Evolutionary conservation across 2,113 vertebrate genomes (phyloP).

Genomic region (Machaerirhynchus nigripectus): DNA sequence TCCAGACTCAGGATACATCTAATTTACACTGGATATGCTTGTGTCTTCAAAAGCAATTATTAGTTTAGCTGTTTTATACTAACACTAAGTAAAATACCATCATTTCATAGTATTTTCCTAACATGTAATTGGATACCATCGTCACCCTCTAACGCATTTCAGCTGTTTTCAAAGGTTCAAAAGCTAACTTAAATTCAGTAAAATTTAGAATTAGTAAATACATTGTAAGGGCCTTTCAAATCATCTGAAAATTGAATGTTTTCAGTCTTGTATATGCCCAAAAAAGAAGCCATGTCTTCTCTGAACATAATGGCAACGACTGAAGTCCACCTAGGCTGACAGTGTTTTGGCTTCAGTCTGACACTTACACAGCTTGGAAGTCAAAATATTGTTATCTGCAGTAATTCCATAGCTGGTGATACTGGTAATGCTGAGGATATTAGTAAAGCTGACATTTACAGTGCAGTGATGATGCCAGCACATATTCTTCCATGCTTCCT

Average conservation of each 20-base stretch:
- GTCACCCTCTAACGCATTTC: background rate
- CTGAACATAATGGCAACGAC: background rate
- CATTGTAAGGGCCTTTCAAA: background rate
- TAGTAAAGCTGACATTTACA: background rate
- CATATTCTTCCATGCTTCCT: background rate
- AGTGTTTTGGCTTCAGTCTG: background rate
- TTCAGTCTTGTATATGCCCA: background rate
- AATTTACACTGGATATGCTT: background rate
- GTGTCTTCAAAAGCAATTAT: background rate
- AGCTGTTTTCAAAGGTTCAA: background rate
- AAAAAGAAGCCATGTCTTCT: background rate
- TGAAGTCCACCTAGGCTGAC: background rate
- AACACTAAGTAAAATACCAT: background rate
- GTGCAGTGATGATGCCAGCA: background rate
- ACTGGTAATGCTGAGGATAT: background rate
- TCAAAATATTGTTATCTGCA: background rate
- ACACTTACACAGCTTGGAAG: background rate
- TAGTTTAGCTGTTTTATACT: background rate
- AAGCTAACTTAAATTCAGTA: background rate
- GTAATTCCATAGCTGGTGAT: background rate
- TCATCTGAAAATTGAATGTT: background rate
- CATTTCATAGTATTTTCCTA: background rate
- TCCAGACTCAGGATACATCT: background rate
- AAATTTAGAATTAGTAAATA: background rate
- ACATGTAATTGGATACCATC: background rate